Evolutionary conservation across 1,140 invertebrate genomes (phyloP).

Genomic region (Solenopsis invicta): DNA sequence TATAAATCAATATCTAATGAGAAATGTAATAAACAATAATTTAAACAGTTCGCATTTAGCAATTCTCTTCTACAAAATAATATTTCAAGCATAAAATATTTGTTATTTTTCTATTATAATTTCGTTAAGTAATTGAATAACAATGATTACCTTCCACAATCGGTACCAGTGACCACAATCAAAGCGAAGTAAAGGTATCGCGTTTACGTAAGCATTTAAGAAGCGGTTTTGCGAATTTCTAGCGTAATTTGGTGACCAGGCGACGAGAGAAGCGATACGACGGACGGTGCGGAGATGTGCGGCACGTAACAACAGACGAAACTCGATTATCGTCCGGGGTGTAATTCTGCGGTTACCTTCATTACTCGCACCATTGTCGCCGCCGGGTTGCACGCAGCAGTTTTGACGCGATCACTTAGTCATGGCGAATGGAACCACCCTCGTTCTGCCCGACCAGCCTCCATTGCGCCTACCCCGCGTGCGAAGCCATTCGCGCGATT

Average conservation of each 20-base stretch:
- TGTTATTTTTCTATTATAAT: background rate
- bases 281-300: constrained; percentile 1
- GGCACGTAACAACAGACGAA: constrained; percentile 53
- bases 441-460: constrained; percentile 9
- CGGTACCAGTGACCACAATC: background rate
- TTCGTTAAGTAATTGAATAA: background rate
- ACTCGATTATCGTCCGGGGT: constrained; percentile 69
- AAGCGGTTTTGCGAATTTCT: constrained; percentile 45
- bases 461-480: constrained; percentile 2
- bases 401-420: constrained; percentile 71
- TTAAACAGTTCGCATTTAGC: no score
- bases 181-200: background rate
- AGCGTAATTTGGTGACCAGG: constrained; percentile 41
- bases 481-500: constrained; percentile 16
- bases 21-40: no score
- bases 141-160: background rate
- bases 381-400: constrained; percentile 62
- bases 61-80: no score
- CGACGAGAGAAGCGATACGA: constrained; percentile 33
- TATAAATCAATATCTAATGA: no score
- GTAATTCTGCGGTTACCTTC: constrained; percentile 74
- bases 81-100: background rate
- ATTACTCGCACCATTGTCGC: constrained; percentile 69
- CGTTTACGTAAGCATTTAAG: constrained; percentile 53
- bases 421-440: constrained; percentile 51